Evolutionary conservation across 2,797 vertebrate species (phyloP), one percentile per base, ranked within the genome.

Genomic region (Emys orbicularis): DNA sequence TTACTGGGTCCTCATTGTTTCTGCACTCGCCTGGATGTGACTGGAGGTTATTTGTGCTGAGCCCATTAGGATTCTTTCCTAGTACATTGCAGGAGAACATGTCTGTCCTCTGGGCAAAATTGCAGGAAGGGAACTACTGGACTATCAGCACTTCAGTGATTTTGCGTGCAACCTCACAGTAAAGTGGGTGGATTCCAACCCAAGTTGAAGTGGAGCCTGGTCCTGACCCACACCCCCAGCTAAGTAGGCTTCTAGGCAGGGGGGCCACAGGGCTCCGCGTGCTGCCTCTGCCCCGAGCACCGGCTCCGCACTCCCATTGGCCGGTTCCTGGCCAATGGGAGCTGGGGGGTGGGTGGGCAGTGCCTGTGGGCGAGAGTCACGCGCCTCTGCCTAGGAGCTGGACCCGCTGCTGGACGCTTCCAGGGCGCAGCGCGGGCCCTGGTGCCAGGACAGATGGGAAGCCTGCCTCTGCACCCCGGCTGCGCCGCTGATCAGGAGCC

Each of bases 371-470:
- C 0, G 52, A 53, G 52, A 53, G 18, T 18, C 52, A 19, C 6
- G 52, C 6, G 2, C 52, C 52, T 53, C 52, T 3, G 52, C 52
- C 52, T 53, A 25, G 8, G 54, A 54, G 54, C 54, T 5, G 21
- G 23, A 54, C 54, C 8, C 10, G 21, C 54, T 4, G 23, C 21
- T 54, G 54, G 54, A 23, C 4, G 19, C 21, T 54, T 54, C 54
- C 2, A 2, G 54, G 21, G 54, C 21, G 2, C 23, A 23, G 21
- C 4, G 9, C 2, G 8, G 53, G 23, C 21, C 8, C 9, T 4
- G 4, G 21, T 54, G 53, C 53, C 53, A 54, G 53, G 21, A 54
- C 23, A 54, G 21, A 21, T 4, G 8, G 21, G 54, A 54, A 25
- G 9, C 54, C 54, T 54, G 21, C 54, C 23, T 54, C 54, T 54